Evolutionary conservation across 2,888 invertebrate species (phyloP).

Genomic region (Heliconius sara): DNA sequence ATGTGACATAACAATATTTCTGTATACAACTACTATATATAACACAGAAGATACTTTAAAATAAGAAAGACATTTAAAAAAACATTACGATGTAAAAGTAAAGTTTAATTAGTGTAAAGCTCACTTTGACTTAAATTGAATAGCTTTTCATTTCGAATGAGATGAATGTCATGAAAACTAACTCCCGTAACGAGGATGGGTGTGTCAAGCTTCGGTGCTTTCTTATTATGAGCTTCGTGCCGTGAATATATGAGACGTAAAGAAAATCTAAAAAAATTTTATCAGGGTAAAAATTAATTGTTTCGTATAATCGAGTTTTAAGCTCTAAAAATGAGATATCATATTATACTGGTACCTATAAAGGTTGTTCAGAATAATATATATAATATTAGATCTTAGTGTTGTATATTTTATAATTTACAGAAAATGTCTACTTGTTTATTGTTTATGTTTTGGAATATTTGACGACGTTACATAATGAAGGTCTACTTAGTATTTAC

Average conservation of each 20-base stretch:
- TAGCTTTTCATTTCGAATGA: constrained; percentile 29
- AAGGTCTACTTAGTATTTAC: no score
- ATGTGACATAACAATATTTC: not conserved
- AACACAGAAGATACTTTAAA: not conserved
- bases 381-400: no score
- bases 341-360: no score
- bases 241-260: not conserved
- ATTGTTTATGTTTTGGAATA: no score
- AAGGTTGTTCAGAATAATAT: not conserved
- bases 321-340: not conserved
- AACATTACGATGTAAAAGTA: not conserved
- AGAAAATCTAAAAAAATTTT: not conserved
- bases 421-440: no score
- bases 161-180: constrained; percentile 21
- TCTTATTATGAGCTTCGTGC: constrained; percentile 19
- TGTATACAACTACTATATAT: no score
- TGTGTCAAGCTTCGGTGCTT: constrained; percentile 23
- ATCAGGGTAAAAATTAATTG: not conserved
- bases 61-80: not conserved
- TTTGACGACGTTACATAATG: no score
- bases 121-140: not conserved
- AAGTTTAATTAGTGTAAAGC: constrained; percentile 7
- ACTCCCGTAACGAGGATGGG: constrained; percentile 22
- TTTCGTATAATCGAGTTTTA: not conserved
- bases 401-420: no score